Conservation (phyloP, 2,888 invertebrate species). For the Hirtodrosophila confusa region DNA sequence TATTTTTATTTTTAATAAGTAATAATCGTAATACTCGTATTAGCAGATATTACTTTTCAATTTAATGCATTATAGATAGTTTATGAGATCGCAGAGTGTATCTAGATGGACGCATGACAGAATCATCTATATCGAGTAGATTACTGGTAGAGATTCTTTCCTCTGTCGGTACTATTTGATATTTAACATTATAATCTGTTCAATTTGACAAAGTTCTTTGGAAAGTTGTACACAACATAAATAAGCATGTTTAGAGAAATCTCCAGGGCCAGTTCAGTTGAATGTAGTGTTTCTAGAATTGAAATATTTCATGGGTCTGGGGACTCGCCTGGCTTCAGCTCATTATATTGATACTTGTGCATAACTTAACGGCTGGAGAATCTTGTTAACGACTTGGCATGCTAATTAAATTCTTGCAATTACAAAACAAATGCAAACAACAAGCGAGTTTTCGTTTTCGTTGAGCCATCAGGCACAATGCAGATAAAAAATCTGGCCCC, state of each 20-base stretch:
- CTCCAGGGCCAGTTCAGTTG: constrained; percentile 7
- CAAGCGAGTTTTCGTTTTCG: constrained; percentile 33
- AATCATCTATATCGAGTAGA: too few species aligned
- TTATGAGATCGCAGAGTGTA: too few species aligned
- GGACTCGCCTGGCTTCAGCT: constrained; percentile 9
- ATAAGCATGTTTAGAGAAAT: neutral
- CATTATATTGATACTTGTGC: constrained; percentile 33
- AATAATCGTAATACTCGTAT: too few species aligned
- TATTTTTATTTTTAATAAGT: too few species aligned
- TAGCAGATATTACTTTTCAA: too few species aligned
- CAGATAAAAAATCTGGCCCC: constrained; percentile 50
- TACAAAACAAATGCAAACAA: constrained; percentile 57
- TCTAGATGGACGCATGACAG: too few species aligned
- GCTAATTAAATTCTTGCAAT: constrained; percentile 74
- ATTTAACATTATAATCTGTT: too few species aligned
- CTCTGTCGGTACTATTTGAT: too few species aligned
- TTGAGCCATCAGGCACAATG: constrained; percentile 5
- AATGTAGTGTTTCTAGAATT: constrained; percentile 12
- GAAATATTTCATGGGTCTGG: constrained; percentile 21
- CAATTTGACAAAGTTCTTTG: too few species aligned
- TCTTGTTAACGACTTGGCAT: constrained; percentile 76
- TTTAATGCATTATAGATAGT: too few species aligned
- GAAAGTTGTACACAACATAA: neutral
- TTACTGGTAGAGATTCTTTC: too few species aligned
- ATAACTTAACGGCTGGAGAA: constrained; percentile 68